Conservation (phyloP, 2,113 vertebrate species). For the Corythaixoides concolor region DNA sequence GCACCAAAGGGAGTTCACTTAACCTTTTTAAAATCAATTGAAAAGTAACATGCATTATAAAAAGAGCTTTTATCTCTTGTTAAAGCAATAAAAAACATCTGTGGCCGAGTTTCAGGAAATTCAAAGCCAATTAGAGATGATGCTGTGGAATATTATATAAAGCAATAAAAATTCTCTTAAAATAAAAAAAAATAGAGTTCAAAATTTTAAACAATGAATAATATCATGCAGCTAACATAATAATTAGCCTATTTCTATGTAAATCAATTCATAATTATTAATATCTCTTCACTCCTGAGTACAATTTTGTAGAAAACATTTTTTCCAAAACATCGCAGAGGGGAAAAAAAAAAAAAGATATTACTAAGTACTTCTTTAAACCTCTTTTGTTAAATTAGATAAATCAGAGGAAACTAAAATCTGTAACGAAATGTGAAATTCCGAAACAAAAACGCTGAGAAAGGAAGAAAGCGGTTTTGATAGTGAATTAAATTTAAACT, state of each 20-base stretch:
- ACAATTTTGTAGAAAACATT: background rate
- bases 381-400: slow-evolving; percentile 20
- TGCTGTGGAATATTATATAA: background rate
- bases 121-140: background rate
- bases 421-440: background rate
- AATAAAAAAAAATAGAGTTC: background rate
- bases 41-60: background rate
- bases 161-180: background rate
- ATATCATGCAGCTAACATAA: background rate
- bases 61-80: background rate
- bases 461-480: background rate
- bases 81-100: background rate
- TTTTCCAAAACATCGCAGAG: background rate
- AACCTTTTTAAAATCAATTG: background rate
- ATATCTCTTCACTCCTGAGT: slow-evolving; percentile 11
- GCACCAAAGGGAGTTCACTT: background rate
- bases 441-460: background rate
- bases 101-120: background rate
- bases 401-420: slow-evolving; percentile 32
- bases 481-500: background rate
- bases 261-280: slow-evolving; percentile 52
- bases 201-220: slow-evolving; percentile 17
- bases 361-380: slow-evolving; percentile 14
- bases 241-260: slow-evolving; percentile 40
- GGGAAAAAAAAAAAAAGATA: background rate